Base-by-base conservation (phyloP, 2,797 vertebrate species). In the Coluber constrictor region DNA sequence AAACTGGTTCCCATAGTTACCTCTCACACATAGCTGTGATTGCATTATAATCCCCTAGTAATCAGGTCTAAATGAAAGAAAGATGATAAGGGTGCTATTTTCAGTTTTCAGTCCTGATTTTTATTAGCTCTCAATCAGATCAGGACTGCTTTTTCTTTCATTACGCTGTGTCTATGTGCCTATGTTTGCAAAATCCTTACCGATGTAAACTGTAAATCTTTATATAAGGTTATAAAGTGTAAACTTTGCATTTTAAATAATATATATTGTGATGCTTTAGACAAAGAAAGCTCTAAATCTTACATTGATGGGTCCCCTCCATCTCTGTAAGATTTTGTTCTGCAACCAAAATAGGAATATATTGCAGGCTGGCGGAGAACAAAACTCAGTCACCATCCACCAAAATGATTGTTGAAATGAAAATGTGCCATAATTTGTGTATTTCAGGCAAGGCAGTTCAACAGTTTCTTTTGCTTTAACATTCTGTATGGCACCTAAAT, bases 11-110 rank as follows among this genome's bases (percentile, higher is more conserved):
- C 99, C 99, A 99, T 99, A 99, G 99, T 98, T 99, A 99, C 99
- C 98, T 98, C 98, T 99, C 99, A 99, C 99, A 99, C 99, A 98
- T 99, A 98, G 98, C 98, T 98, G 98, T 99, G 99, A 99, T 99
- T 99, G 99, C 99, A 99, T 99, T 99, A 99, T 99, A 99, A 99
- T 99, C 99, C 99, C 98, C 98, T 98, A 98, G 99, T 99, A 99
- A 99, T 99, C 99, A 99, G 99, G 98, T 99, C 99, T 99, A 99
- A 99, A 99, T 99, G 99, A 99, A 99, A 99, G 98, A 97, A 98
- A 99, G 99, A 99, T 99, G 99, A 99, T 99, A 99, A 99, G 99
- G 98, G 98, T 98, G 98, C 98, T 99, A 98, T 99, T 99, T 99
- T 98, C 98, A 97, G 98, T 98, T 98, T 98, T 98, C 98, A 97